Conservation (phyloP, 2,113 vertebrate species). For the Carlito syrichta region DNA sequence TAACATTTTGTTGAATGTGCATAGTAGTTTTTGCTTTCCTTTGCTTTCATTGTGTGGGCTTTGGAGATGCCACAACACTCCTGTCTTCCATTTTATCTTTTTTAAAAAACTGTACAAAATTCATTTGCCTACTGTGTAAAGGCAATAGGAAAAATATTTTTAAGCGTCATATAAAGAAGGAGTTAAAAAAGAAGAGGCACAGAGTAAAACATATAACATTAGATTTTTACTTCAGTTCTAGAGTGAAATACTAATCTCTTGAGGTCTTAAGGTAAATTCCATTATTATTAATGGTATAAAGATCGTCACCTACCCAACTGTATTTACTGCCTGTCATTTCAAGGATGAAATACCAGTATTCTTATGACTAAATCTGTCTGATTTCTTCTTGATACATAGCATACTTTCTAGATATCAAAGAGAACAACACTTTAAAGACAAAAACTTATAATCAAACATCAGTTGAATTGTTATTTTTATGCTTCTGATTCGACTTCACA, state of each 20-base stretch:
- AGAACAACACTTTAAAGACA: neutral
- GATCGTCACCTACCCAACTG: neutral
- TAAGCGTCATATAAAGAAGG: neutral
- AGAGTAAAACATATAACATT: neutral
- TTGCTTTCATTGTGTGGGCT: neutral
- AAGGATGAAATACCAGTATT: neutral
- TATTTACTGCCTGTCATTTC: neutral
- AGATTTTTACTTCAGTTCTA: neutral
- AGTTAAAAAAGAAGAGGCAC: neutral
- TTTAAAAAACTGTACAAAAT: neutral
- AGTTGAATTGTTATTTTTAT: neutral
- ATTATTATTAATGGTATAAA: slow-evolving; percentile 33
- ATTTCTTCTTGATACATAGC: neutral
- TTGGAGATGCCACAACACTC: neutral
- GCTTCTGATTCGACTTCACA: neutral
- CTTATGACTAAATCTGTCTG: slow-evolving; percentile 21
- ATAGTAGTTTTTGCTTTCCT: neutral
- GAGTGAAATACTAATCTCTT: neutral
- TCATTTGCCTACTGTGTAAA: neutral
- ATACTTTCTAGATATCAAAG: neutral
- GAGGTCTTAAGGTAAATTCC: slow-evolving; percentile 25
- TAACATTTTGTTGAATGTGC: neutral
- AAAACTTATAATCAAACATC: neutral
- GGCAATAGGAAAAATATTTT: neutral
- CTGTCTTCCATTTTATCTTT: neutral